Evolutionary conservation across 2,797 vertebrate species (phyloP).

Genomic region (Petrocephalus sullivani): DNA sequence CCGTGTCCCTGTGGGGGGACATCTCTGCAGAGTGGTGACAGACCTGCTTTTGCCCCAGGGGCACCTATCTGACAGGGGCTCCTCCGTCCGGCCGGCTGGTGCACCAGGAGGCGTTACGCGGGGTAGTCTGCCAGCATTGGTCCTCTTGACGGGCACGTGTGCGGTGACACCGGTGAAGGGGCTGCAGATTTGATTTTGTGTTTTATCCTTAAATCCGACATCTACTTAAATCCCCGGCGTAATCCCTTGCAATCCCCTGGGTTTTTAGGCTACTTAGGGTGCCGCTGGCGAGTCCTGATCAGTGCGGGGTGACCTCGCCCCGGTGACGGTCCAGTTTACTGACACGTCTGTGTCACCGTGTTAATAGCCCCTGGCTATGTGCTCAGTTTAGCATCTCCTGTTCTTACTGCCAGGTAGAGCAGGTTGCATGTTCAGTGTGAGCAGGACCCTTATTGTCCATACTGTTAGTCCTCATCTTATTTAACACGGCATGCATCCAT

Average conservation of each 20-base stretch:
- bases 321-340: not conserved
- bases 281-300: constrained; percentile 34
- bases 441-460: not conserved
- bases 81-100: too few species aligned
- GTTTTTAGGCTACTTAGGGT: constrained; percentile 58
- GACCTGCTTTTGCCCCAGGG: constrained; percentile 39
- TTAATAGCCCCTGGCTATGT: not conserved
- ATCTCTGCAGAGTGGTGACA: constrained; percentile 24
- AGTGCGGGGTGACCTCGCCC: not conserved
- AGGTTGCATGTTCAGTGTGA: not conserved
- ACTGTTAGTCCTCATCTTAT: not conserved
- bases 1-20: not conserved
- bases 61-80: constrained; percentile 42
- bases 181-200: constrained; percentile 3
- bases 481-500: not conserved
- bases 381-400: not conserved
- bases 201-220: constrained; percentile 50
- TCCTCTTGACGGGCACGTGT: constrained; percentile 17
- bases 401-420: not conserved
- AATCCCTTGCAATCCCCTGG: constrained; percentile 56
- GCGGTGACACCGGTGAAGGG: constrained; percentile 30
- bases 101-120: too few species aligned
- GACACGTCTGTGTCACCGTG: not conserved
- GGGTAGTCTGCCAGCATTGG: not conserved
- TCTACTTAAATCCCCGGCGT: constrained; percentile 61